Percentiles rank a stretch among this genome's conserved stretches.
These are phyloP conservation scores for Calliphora vicina DNA, from an alignment of 1,140 invertebrate genomes.

Conservation along the genomic window DNA sequence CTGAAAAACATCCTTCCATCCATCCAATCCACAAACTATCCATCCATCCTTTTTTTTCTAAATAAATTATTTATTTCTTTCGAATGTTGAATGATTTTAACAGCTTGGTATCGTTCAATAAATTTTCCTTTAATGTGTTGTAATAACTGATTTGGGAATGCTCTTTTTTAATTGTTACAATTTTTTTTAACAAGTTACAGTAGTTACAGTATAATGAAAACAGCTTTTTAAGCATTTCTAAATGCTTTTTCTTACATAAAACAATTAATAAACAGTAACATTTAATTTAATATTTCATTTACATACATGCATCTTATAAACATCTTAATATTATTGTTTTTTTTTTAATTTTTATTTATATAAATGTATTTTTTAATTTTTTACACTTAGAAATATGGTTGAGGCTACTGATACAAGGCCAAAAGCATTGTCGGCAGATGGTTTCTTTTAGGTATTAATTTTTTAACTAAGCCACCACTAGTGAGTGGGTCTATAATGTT, in stretches of 20 bases:
- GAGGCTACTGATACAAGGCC: slow-evolving; percentile 58
- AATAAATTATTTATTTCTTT: not conserved
- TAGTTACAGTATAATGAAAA: too few relatives aligned
- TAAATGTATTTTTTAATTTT: slow-evolving; percentile 42
- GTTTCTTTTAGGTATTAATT: slow-evolving; percentile 62
- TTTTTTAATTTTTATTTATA: slow-evolving; percentile 31
- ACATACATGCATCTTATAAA: not conserved
- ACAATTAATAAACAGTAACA: not conserved
- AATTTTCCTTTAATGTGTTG: not conserved
- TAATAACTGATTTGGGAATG: not conserved
- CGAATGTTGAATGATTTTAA: not conserved
- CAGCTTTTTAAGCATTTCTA: too few relatives aligned
- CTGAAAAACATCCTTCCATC: not conserved
- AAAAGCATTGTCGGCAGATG: slow-evolving; percentile 62
- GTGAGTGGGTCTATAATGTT: slow-evolving; percentile 5
- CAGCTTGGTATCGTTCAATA: slow-evolving; percentile 41
- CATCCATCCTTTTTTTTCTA: not conserved
- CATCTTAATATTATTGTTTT: not conserved
- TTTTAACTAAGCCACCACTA: not conserved
- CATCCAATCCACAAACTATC: not conserved
- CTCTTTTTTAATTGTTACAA: not conserved
- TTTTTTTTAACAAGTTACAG: too few relatives aligned
- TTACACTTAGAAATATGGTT: slow-evolving; percentile 53
- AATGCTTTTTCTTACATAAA: too few relatives aligned
- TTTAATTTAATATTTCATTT: not conserved